Evolutionary conservation across 2,113 vertebrate species (phyloP).

Genomic region (Alaudala cheleensis): DNA sequence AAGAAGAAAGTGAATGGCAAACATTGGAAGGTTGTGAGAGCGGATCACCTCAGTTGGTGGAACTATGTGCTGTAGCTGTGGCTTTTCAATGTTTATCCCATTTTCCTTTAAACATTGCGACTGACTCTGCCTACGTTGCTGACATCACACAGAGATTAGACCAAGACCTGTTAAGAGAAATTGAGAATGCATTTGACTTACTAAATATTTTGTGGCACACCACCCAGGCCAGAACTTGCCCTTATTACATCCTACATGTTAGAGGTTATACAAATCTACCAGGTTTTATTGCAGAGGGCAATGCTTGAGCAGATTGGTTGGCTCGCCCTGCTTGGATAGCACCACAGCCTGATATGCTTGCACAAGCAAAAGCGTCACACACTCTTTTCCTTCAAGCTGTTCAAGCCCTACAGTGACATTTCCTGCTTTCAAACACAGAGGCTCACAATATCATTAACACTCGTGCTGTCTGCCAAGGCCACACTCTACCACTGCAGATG

Average conservation of each 20-base stretch:
- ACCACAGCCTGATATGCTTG: not conserved
- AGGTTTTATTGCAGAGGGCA: not conserved
- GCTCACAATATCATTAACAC: not conserved
- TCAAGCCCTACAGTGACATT: not conserved
- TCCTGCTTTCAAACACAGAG: not conserved
- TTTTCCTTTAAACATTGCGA: too few species aligned
- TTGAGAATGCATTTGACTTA: not conserved
- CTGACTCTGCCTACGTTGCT: not conserved
- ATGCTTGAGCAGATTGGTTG: not conserved
- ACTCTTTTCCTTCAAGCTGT: not conserved
- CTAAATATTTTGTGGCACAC: not conserved
- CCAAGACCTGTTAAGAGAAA: not conserved
- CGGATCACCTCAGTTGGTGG: too few species aligned
- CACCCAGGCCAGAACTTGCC: not conserved
- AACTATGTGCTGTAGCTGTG: too few species aligned
- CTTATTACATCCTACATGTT: not conserved
- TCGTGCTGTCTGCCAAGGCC: not conserved
- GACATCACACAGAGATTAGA: not conserved
- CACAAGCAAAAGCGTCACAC: not conserved
- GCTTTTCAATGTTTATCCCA: too few species aligned
- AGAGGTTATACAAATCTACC: not conserved
- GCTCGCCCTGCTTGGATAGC: not conserved
- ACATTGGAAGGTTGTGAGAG: too few species aligned
- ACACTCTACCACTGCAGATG: not conserved
- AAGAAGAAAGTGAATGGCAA: too few species aligned